These are phyloP conservation scores for Andrena bucephala DNA, from an alignment of 2,888 invertebrate species.

Conservation along the genomic window DNA sequence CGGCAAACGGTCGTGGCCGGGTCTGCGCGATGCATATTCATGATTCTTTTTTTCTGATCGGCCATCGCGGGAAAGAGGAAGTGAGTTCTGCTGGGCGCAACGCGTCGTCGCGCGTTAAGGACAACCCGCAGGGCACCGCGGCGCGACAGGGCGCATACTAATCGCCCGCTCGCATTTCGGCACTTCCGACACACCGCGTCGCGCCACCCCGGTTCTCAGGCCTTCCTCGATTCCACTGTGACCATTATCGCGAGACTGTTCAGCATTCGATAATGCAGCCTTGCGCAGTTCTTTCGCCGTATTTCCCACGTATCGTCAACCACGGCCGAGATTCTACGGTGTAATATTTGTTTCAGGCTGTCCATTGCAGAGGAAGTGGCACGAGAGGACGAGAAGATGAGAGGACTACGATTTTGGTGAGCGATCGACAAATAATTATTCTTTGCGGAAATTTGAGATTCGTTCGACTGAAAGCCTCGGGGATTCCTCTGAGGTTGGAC, in stretches of 20 bases:
- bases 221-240: background rate
- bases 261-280: constrained; percentile 1
- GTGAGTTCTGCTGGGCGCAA: constrained; percentile 80
- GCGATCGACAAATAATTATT: background rate
- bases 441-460: no score
- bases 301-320: background rate
- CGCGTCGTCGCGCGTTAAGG: constrained; percentile 74
- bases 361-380: background rate
- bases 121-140: constrained; percentile 76
- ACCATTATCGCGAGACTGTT: background rate
- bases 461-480: background rate
- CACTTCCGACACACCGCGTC: constrained; percentile 62
- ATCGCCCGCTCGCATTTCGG: constrained; percentile 70
- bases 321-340: background rate
- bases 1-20: constrained; percentile 71
- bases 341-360: constrained; percentile 11
- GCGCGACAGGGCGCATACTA: constrained; percentile 82
- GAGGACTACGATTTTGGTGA: constrained; percentile 9
- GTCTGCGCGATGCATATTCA: constrained; percentile 81
- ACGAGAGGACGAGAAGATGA: background rate
- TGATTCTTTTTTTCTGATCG: constrained; percentile 80
- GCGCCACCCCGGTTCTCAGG: background rate
- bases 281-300: background rate
- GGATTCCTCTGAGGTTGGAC: background rate
- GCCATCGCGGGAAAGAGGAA: constrained; percentile 83